Evolutionary conservation across 1,140 invertebrate species (phyloP).

Genomic region (Gonatopus flavifemur): DNA sequence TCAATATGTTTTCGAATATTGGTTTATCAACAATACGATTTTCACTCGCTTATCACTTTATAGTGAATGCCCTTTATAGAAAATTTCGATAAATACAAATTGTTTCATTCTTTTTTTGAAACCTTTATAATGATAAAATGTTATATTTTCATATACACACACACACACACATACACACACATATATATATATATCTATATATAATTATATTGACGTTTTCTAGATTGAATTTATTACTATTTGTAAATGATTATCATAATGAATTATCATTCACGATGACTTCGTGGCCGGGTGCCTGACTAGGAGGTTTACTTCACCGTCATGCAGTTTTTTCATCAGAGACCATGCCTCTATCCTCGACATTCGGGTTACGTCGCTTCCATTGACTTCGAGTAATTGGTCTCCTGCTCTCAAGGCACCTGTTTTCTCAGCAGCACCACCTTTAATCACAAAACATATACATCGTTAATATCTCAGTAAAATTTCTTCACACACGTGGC

Average conservation of each 20-base stretch:
- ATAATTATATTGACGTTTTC: too few species aligned
- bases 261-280: slow-evolving; percentile 46
- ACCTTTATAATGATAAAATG: too few species aligned
- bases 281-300: slow-evolving; percentile 58
- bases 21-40: too few species aligned
- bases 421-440: slow-evolving; percentile 87
- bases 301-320: slow-evolving; percentile 71
- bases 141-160: too few species aligned
- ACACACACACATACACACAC: too few species aligned
- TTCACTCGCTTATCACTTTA: too few species aligned
- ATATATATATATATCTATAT: too few species aligned
- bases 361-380: slow-evolving; percentile 76
- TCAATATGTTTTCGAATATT: too few species aligned
- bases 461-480: not conserved
- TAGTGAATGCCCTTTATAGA: too few species aligned
- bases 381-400: slow-evolving; percentile 83
- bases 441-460: slow-evolving; percentile 56
- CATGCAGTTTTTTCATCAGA: slow-evolving; percentile 83
- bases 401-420: slow-evolving; percentile 82
- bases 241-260: slow-evolving; percentile 16
- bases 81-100: too few species aligned
- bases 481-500: not conserved
- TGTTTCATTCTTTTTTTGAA: too few species aligned
- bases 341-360: slow-evolving; percentile 92
- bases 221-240: too few species aligned